Evolutionary conservation across 1,140 invertebrate genomes (phyloP).

Genomic region (Meteorus sp.): DNA sequence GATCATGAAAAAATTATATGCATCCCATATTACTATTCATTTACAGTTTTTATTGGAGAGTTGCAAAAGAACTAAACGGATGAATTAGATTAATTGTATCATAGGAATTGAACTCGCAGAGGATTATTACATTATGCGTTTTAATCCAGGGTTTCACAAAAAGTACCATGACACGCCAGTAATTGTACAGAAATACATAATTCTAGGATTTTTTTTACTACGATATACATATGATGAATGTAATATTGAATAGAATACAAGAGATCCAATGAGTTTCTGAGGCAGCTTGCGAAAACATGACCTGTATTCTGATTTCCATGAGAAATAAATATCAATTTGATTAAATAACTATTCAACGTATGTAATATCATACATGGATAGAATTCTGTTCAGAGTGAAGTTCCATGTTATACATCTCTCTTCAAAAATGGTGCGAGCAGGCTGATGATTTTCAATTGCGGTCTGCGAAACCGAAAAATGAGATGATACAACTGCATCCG

Average conservation of each 20-base stretch:
- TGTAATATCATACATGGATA: not conserved
- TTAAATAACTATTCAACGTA: constrained; percentile 16
- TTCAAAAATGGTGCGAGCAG: constrained; percentile 45
- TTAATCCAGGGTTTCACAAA: not conserved
- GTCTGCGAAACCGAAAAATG: constrained; percentile 37
- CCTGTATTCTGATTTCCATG: constrained; percentile 28
- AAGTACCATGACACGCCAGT: constrained; percentile 2
- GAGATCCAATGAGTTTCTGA: no score
- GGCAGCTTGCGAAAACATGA: constrained; percentile 9
- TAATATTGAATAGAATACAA: constrained; percentile 11
- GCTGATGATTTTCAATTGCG: constrained; percentile 39
- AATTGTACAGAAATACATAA: constrained; percentile 12
- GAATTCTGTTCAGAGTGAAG: constrained; percentile 22
- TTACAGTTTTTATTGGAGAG: no score
- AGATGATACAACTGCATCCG: not conserved
- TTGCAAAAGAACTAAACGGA: no score
- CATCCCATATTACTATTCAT: no score
- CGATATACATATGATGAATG: not conserved
- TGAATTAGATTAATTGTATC: no score
- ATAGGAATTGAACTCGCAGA: no score
- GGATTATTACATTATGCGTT: not conserved
- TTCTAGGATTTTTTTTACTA: constrained; percentile 15
- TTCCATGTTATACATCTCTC: constrained; percentile 32
- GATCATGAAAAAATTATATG: no score
- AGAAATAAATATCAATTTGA: constrained; percentile 33